phyloP scores from a whole-genome alignment of 92 coral and sea anemone genomes.

The Palythoa grandiflora region DNA sequence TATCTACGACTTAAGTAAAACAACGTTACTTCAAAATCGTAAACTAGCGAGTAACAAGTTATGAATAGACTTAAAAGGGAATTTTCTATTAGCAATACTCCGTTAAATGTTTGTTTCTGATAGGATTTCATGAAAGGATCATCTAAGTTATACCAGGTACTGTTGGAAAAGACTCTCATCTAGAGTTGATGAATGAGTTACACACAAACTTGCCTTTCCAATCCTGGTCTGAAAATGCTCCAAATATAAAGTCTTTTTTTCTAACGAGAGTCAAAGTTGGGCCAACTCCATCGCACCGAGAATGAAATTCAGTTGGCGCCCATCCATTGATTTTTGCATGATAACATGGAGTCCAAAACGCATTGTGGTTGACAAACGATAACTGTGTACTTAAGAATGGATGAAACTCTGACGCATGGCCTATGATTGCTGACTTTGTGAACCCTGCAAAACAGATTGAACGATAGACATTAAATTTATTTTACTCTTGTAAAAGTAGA shows the following conservation, averaged over 20 bases:
- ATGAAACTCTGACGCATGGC: slow-evolving; percentile 15
- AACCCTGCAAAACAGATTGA: not conserved
- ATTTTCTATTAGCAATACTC: too few relatives aligned
- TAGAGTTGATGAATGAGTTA: not conserved
- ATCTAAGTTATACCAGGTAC: too few relatives aligned
- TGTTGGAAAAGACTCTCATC: too few relatives aligned
- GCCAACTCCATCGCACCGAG: slow-evolving; percentile 40
- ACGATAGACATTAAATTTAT: not conserved
- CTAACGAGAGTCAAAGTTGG: slow-evolving; percentile 58
- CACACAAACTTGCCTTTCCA: slow-evolving; percentile 35
- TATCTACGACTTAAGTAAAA: too few relatives aligned
- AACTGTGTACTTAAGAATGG: slow-evolving; percentile 13
- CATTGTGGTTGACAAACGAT: slow-evolving; percentile 2
- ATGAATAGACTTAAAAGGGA: too few relatives aligned
- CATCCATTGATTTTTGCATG: slow-evolving; percentile 24
- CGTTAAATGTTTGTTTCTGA: too few relatives aligned
- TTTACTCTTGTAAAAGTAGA: not conserved
- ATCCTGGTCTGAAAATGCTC: slow-evolving; percentile 61
- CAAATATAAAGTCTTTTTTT: slow-evolving; percentile 45
- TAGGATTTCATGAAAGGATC: too few relatives aligned
- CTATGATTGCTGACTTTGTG: slow-evolving; percentile 30
- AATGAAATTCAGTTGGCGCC: slow-evolving; percentile 20
- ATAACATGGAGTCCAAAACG: slow-evolving; percentile 60
- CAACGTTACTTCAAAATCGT: too few relatives aligned
- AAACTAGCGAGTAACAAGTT: too few relatives aligned